Evolutionary conservation across 2,113 vertebrate species (phyloP).

Genomic region (Vidua macroura): DNA sequence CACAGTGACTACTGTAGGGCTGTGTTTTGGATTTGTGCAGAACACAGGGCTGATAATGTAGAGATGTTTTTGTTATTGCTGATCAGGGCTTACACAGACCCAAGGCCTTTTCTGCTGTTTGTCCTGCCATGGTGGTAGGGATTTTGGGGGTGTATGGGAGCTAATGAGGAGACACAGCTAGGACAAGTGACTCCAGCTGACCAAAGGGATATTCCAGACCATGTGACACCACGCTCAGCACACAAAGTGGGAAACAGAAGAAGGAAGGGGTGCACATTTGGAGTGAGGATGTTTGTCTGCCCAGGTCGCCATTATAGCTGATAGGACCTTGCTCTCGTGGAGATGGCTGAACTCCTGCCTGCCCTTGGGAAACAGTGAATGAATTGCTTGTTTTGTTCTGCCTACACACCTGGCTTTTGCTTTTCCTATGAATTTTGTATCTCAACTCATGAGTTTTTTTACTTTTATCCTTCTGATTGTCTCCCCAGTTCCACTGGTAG

Average conservation of each 20-base stretch:
- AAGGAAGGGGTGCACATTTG: not conserved
- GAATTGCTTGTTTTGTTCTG: not conserved
- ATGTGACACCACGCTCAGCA: not conserved
- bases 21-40: not conserved
- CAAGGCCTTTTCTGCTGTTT: not conserved
- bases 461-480: not conserved
- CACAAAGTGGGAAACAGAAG: too few relatives aligned
- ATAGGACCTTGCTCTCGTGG: too few relatives aligned
- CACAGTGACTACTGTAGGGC: not conserved
- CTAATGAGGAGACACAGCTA: not conserved
- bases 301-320: accelerated
- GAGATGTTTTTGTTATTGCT: not conserved
- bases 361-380: not conserved
- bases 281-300: not conserved
- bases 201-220: not conserved
- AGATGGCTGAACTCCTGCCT: not conserved
- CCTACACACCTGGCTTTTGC: not conserved
- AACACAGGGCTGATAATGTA: not conserved
- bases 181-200: not conserved
- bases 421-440: not conserved
- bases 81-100: not conserved
- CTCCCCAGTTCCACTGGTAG: not conserved
- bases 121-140: accelerated
- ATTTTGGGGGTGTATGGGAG: too few relatives aligned
- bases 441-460: not conserved